Evolutionary conservation across 2,797 vertebrate species (phyloP).

Genomic region (Pantherophis vulpinus): DNA sequence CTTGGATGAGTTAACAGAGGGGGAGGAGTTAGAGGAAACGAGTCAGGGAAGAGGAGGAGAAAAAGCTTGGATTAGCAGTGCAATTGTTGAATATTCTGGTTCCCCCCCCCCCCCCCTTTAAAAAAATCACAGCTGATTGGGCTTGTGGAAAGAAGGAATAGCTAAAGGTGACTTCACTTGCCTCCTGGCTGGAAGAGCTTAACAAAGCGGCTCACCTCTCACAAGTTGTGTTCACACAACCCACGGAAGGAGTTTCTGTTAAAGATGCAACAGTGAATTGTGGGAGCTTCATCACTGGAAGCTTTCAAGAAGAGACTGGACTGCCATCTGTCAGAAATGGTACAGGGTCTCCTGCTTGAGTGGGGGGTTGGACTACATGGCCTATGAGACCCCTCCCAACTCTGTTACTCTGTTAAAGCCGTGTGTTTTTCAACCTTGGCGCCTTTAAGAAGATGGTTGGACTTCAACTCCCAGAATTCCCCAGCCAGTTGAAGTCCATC

Average conservation of each 20-base stretch:
- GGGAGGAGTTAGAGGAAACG: conserved; percentile 65
- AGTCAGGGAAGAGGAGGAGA: conserved; percentile 17
- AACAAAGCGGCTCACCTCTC: neutral
- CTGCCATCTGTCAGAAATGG: too few species aligned
- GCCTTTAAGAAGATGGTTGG: neutral
- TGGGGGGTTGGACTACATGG: too few species aligned
- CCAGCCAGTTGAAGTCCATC: neutral
- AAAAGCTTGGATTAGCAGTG: neutral
- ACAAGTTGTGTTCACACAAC: neutral
- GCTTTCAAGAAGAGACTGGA: too few species aligned
- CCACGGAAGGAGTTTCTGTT: neutral
- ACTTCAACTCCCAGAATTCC: neutral
- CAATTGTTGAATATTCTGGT: neutral
- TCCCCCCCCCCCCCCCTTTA: too few species aligned
- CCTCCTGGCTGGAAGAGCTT: neutral
- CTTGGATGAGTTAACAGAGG: neutral
- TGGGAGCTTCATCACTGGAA: too few species aligned
- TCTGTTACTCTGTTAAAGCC: neutral
- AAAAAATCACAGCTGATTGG: neutral
- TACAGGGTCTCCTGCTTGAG: too few species aligned
- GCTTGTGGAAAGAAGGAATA: conserved; percentile 38
- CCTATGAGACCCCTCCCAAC: too few species aligned
- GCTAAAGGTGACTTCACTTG: neutral
- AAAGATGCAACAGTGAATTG: neutral
- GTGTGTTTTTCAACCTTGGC: neutral